phyloP scores from a whole-genome alignment of 2,113 vertebrate species.

The Garra rufa region DNA sequence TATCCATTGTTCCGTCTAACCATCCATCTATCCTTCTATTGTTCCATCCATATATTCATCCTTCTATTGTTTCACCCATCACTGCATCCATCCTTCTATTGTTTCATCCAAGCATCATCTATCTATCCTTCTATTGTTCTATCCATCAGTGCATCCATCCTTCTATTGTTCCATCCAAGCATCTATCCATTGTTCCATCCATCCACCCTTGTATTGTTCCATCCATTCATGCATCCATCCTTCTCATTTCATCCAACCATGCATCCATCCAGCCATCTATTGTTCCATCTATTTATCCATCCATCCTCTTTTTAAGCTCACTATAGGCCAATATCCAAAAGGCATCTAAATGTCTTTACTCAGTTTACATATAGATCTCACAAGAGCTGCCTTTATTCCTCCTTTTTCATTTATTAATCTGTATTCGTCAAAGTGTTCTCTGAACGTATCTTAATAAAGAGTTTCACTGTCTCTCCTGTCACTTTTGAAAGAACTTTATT shows the following conservation, averaged over 20 bases:
- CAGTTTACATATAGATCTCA: not conserved
- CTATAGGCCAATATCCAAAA: not conserved
- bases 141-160: too few species aligned
- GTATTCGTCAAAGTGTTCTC: not conserved
- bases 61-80: too few species aligned
- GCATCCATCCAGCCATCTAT: not conserved
- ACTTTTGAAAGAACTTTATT: conserved; percentile 7
- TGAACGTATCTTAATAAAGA: conserved; percentile 2
- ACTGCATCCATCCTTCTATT: too few species aligned
- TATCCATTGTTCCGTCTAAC: too few species aligned
- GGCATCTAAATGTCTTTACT: not conserved
- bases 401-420: not conserved
- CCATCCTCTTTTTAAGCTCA: not conserved
- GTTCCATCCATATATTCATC: too few species aligned
- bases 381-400: not conserved
- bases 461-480: not conserved
- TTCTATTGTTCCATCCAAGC: too few species aligned
- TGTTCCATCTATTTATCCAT: not conserved
- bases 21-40: too few species aligned
- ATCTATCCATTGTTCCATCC: too few species aligned
- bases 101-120: too few species aligned
- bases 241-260: not conserved
- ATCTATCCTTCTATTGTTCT: too few species aligned
- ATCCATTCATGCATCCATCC: too few species aligned
- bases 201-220: too few species aligned